Evolutionary conservation across 2,113 vertebrate species (phyloP).

Genomic region (Chroicocephalus ridibundus): DNA sequence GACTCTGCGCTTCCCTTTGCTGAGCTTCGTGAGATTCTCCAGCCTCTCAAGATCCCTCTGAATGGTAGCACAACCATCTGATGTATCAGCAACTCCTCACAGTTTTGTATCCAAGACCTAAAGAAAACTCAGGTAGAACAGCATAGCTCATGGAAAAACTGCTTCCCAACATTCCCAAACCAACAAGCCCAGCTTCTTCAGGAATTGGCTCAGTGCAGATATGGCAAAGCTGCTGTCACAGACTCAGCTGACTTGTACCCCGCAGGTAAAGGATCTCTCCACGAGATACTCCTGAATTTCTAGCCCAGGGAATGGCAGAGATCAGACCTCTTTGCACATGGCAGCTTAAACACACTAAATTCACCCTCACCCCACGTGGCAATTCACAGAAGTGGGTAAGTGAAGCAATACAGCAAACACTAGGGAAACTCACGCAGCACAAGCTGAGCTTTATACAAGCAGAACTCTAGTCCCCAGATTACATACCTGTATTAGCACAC

Average conservation of each 20-base stretch:
- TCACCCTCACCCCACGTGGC: background rate
- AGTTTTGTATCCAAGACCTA: background rate
- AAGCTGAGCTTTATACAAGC: background rate
- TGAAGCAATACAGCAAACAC: background rate
- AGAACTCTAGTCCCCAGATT: background rate
- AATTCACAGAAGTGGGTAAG: background rate
- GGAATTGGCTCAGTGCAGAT: background rate
- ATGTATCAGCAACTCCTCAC: background rate
- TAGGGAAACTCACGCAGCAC: accelerated
- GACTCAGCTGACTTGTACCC: background rate
- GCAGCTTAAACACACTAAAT: background rate
- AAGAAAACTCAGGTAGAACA: background rate
- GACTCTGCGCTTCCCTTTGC: background rate
- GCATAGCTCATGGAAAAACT: background rate
- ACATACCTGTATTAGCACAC: background rate
- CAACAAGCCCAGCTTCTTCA: background rate
- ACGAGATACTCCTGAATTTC: background rate
- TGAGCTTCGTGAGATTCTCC: background rate
- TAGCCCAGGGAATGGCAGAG: background rate
- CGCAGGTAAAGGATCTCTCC: background rate
- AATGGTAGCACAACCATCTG: background rate
- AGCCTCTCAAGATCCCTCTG: background rate
- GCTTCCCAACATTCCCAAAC: background rate
- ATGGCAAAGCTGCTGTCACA: background rate
- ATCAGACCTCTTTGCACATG: background rate